A percentile compares a stretch with the other conserved stretches of the same genome.
phyloP scores from a whole-genome alignment of 2,888 invertebrate genomes.

The Adelognathus sp. region DNA sequence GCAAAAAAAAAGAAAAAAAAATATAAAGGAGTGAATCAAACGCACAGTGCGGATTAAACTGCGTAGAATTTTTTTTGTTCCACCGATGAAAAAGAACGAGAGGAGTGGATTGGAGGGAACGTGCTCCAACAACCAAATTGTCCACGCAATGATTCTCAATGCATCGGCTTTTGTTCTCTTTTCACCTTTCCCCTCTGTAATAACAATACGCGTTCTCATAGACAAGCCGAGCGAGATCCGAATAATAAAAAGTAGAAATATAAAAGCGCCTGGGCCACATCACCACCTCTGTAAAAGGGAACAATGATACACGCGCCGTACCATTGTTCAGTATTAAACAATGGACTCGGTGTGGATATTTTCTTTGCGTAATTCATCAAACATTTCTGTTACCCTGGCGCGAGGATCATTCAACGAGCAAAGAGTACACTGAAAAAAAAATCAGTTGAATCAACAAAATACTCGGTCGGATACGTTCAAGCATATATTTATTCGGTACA shows the following conservation, averaged over 20 bases:
- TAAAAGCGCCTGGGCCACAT: conserved; percentile 14
- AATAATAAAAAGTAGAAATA: conserved; percentile 31
- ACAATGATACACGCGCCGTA: conserved; percentile 69
- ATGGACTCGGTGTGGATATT: conserved; percentile 55
- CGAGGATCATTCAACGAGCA: no score
- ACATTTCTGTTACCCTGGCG: no score
- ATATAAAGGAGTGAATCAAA: conserved; percentile 15
- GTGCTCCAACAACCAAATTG: conserved; percentile 12
- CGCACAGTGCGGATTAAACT: conserved; percentile 14
- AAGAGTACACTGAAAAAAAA: no score
- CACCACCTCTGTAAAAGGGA: conserved; percentile 57
- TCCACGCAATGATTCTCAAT: conserved; percentile 20
- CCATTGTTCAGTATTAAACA: conserved; percentile 70
- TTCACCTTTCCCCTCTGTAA: background rate
- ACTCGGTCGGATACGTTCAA: no score
- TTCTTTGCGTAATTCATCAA: no score
- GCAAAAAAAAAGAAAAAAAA: conserved; percentile 50
- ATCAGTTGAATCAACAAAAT: no score
- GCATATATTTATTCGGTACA: no score
- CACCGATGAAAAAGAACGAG: conserved; percentile 15
- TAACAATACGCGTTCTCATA: conserved; percentile 27
- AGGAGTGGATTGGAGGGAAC: background rate
- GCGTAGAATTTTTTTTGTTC: conserved; percentile 7
- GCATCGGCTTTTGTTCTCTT: background rate
- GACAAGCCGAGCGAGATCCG: conserved; percentile 20